Conservation (phyloP, 2,888 invertebrate species). For the Carcina quercana region DNA sequence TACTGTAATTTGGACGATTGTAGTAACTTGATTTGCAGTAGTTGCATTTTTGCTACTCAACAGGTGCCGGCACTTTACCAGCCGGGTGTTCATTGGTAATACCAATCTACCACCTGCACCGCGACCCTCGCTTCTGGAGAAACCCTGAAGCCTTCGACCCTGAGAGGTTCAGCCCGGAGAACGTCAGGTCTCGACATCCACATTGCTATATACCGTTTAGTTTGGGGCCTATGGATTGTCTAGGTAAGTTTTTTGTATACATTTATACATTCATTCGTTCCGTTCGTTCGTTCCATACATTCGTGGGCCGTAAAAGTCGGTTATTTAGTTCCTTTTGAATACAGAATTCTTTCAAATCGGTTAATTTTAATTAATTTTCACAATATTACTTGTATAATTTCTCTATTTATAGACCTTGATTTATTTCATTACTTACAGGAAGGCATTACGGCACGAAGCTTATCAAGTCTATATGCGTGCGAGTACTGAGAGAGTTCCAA, state of each 20-base stretch:
- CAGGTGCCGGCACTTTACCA: slow-evolving; percentile 43
- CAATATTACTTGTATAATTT: no score
- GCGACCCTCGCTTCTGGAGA: slow-evolving; percentile 45
- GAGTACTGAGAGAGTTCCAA: slow-evolving; percentile 37
- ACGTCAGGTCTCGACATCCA: slow-evolving; percentile 33
- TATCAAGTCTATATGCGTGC: slow-evolving; percentile 44
- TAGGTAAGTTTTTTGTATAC: slow-evolving; percentile 45
- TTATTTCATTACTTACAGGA: slow-evolving; percentile 35
- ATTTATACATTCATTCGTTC: no score
- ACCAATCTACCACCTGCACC: slow-evolving; percentile 49
- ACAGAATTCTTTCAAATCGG: no score
- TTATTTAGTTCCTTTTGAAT: no score
- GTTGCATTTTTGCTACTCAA: no score
- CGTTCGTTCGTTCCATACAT: no score
- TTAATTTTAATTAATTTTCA: no score
- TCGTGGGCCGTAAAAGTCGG: no score
- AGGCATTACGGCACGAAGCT: slow-evolving; percentile 45
- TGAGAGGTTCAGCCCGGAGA: slow-evolving; percentile 47
- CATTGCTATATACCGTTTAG: slow-evolving; percentile 54
- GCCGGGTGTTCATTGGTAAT: slow-evolving; percentile 43
- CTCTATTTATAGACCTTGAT: no score
- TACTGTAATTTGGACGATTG: no score
- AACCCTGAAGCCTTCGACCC: slow-evolving; percentile 49
- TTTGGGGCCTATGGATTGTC: slow-evolving; percentile 58
- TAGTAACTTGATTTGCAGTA: no score